phyloP scores from a whole-genome alignment of 2,113 vertebrate species.

The Psophia crepitans region DNA sequence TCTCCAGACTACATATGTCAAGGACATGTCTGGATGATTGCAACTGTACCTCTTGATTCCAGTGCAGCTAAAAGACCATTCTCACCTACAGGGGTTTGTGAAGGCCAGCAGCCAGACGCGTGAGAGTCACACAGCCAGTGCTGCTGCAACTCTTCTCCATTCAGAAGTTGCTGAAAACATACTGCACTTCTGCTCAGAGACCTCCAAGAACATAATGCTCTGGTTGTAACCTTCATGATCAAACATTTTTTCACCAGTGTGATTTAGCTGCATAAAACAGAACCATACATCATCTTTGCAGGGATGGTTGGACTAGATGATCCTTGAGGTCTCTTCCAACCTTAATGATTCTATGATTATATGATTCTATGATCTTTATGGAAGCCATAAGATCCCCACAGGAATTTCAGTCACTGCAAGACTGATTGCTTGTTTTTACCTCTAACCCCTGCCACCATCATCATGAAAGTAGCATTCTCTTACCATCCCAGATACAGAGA shows the following conservation, averaged over 20 bases:
- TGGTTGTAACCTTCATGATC: not conserved
- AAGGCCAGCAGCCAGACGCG: rapidly evolving
- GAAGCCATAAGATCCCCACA: not conserved
- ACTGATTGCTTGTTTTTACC: not conserved
- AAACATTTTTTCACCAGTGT: not conserved
- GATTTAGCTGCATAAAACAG: not conserved
- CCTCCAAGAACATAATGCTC: not conserved
- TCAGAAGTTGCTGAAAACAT: not conserved
- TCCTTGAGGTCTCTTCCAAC: too few species aligned
- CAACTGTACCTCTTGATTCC: not conserved
- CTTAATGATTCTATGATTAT: too few species aligned
- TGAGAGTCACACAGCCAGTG: rapidly evolving
- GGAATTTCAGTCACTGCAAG: not conserved
- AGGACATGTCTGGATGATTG: not conserved
- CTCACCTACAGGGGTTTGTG: not conserved
- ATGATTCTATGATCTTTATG: too few species aligned
- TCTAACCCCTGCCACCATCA: not conserved
- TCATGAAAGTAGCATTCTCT: not conserved
- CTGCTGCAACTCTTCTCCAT: not conserved
- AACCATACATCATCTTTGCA: not conserved
- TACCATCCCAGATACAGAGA: not conserved
- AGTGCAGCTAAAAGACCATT: not conserved
- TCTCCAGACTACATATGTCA: not conserved
- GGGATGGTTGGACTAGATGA: too few species aligned
- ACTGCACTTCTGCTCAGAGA: not conserved